phyloP scores from a whole-genome alignment of 92 coral and sea anemone species.

The Umimayanthus chanpuru region DNA sequence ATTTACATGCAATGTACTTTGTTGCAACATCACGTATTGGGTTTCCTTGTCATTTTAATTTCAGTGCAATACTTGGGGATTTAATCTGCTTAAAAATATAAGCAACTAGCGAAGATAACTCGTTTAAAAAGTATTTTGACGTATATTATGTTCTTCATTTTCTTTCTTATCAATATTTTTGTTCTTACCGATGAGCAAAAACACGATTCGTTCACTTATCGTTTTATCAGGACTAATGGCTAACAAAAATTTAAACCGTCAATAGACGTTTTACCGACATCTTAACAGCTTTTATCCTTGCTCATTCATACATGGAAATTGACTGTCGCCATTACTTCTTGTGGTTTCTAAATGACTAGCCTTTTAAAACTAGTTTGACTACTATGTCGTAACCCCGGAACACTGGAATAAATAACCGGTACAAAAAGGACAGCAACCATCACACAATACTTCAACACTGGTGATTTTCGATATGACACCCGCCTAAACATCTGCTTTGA shows the following conservation, averaged over 20 bases:
- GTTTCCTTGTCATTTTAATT: not conserved
- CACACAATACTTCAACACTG: not conserved
- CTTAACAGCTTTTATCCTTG: not conserved
- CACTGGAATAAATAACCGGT: not conserved
- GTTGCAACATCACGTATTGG: not conserved
- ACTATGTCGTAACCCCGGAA: conserved; percentile 19
- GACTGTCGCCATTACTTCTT: not conserved
- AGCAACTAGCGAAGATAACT: not conserved
- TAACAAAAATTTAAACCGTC: not conserved
- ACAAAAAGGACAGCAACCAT: conserved; percentile 7
- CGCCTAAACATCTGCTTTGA: not conserved
- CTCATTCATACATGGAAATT: not conserved
- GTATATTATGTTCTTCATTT: not conserved
- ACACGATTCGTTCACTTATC: conserved; percentile 1
- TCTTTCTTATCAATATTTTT: conserved; percentile 20
- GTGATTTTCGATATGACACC: not conserved
- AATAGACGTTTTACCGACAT: not conserved
- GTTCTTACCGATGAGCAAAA: not conserved
- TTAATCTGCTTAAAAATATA: not conserved
- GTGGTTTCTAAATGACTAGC: conserved; percentile 10
- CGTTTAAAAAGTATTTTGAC: not conserved
- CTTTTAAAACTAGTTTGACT: not conserved
- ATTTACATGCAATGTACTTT: not conserved
- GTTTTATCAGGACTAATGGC: conserved; percentile 18
- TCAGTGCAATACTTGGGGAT: not conserved